Base-by-base conservation (phyloP, 2,888 invertebrate species). In the Aelia acuminata region DNA sequence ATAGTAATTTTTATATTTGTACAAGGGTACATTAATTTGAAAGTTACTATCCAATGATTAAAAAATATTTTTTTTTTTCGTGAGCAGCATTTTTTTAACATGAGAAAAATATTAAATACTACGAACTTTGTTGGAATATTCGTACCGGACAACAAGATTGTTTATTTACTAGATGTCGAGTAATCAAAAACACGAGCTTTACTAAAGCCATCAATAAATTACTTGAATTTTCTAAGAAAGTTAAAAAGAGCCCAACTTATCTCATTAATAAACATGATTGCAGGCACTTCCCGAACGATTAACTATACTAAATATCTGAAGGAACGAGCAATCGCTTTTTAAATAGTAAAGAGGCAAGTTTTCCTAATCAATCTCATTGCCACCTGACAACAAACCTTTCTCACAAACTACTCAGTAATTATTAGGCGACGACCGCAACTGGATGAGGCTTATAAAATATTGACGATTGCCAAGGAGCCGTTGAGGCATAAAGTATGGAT, bases 231-330 rank as follows among this genome's bases (percentile, higher is more conserved):
- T 35, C 63, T 70, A 1, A 31, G 63, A 70, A 70, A 20, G 63
- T 35, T 18, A 35, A 70, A 70, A 31, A 70, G 20, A 7, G 35
- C 13, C 18, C 35, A 15, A 70, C 63, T 70, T 7, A 18, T 7
- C 8, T 70, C 63, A 70, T 70, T 70, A 70, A 35, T 70, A 70
- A 70, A 35, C 63, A 31, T 80, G 43, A 80, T 80, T 80, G 80
- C 0, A n/a, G 80, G 1, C 10, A 43, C 80, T 43, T 80, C 43
- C 39, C 43, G 1, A 43, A 43, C 43, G 80, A 80, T 80, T 80
- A 80, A 80, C 39, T n/a, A 3, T 11, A n/a, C 15, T 80, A 80
- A 80, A 47, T 43, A 39, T 22, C 13, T 3, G n/a, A 80, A 5
- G n/a, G 57, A 26, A 47, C 15, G 15, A n/a, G 8, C 80, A 70